Evolutionary conservation across 2,797 vertebrate genomes (phyloP).

Genomic region (Dromococcyx pavoninus): DNA sequence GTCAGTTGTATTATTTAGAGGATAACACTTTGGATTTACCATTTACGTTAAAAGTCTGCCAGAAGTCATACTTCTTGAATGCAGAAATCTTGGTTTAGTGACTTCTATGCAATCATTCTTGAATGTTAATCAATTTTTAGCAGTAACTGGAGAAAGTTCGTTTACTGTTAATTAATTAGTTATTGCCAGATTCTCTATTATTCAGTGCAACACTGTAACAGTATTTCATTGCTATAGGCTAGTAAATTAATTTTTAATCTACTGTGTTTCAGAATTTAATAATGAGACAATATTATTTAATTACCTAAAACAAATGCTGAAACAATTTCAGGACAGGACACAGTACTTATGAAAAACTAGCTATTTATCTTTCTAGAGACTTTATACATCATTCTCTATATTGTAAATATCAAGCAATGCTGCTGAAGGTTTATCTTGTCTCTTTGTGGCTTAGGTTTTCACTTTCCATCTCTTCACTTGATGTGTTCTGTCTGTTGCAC

Average conservation of each 20-base stretch:
- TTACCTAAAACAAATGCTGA: constrained; percentile 1
- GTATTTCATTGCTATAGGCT: background rate
- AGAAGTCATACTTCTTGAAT: background rate
- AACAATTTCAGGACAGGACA: background rate
- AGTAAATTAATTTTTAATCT: constrained; percentile 41
- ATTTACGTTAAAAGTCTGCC: background rate
- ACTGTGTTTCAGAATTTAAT: constrained; percentile 14
- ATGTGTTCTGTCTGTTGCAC: background rate
- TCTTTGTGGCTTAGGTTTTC: background rate
- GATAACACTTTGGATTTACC: background rate
- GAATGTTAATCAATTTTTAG: background rate
- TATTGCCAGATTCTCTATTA: background rate
- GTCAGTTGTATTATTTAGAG: background rate
- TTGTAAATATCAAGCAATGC: background rate
- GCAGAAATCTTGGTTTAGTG: background rate
- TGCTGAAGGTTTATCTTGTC: background rate
- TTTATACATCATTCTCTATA: background rate
- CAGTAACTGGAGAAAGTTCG: background rate
- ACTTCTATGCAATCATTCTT: background rate
- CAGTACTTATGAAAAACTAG: background rate
- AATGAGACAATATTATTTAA: constrained; percentile 16
- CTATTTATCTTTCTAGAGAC: background rate
- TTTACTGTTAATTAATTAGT: constrained; percentile 29
- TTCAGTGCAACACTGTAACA: background rate
- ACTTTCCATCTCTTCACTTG: background rate